These are phyloP conservation scores for Keiferia lycopersicella DNA, from an alignment of 2,888 invertebrate species.

Conservation along the genomic window DNA sequence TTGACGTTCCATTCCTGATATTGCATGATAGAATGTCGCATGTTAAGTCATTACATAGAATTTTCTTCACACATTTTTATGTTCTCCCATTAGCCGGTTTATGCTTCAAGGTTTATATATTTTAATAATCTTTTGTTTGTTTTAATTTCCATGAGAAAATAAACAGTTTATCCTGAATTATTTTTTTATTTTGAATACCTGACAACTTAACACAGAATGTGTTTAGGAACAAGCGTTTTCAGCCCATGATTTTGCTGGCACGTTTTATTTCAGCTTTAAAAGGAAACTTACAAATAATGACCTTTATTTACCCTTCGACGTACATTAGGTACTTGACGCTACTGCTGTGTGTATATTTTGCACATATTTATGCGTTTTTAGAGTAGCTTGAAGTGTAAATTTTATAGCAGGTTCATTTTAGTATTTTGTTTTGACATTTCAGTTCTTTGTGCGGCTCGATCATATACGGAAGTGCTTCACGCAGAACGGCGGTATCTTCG, in stretches of 20 bases:
- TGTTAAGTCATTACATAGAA: neutral
- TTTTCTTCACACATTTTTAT: slow-evolving; percentile 1
- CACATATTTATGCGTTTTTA: slow-evolving; percentile 20
- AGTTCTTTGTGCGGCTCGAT: slow-evolving; percentile 99
- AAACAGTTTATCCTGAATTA: neutral
- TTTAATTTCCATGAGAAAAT: neutral
- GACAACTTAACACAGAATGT: slow-evolving; percentile 17
- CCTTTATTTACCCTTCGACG: neutral
- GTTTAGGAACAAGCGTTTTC: slow-evolving; percentile 12
- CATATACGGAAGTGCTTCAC: slow-evolving; percentile 99
- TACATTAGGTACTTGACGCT: slow-evolving; percentile 10
- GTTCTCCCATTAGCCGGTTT: neutral
- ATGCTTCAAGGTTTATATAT: slow-evolving; percentile 1
- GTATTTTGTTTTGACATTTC: slow-evolving; percentile 77
- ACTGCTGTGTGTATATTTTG: slow-evolving; percentile 18
- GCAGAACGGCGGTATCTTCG: slow-evolving; percentile 99
- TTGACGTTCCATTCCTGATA: slow-evolving; percentile 24
- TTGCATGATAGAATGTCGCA: slow-evolving; percentile 6
- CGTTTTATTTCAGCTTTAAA: slow-evolving; percentile 11
- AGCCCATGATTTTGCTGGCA: neutral
- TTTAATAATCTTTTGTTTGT: neutral
- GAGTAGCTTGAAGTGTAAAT: neutral
- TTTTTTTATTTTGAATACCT: neutral
- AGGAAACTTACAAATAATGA: neutral
- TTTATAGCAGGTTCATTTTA: neutral